These are phyloP conservation scores for Tenthredo distinguenda DNA, from an alignment of 2,888 invertebrate genomes.

Conservation along the genomic window DNA sequence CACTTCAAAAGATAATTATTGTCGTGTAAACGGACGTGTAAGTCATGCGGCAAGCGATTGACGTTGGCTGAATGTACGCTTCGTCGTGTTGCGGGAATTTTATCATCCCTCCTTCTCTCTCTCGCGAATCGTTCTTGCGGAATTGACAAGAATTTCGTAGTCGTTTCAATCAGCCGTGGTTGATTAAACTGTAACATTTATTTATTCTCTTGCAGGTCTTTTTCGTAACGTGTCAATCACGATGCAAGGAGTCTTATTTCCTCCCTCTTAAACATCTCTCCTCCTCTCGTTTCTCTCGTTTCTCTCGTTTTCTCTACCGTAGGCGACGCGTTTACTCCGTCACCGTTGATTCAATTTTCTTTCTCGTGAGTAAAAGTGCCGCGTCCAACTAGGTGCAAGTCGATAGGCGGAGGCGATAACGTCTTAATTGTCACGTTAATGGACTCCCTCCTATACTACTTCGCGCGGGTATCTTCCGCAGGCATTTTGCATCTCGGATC, in stretches of 20 bases:
- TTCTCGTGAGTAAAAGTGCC: slow-evolving; percentile 40
- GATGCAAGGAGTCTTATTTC: slow-evolving; percentile 31
- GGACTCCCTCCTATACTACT: slow-evolving; percentile 5
- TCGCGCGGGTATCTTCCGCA: neutral
- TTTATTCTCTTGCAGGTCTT: neutral
- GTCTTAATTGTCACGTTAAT: slow-evolving; percentile 72
- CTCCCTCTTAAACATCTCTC: neutral
- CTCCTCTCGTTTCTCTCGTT: neutral
- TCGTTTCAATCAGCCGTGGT: slow-evolving; percentile 12
- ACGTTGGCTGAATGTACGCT: neutral
- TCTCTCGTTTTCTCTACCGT: neutral
- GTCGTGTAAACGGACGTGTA: neutral
- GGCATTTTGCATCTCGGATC: neutral
- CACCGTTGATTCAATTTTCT: slow-evolving; percentile 41
- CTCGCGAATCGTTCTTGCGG: neutral
- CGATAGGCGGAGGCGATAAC: slow-evolving; percentile 65
- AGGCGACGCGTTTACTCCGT: neutral
- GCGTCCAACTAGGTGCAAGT: slow-evolving; percentile 37
- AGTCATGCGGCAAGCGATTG: neutral
- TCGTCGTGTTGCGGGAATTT: neutral
- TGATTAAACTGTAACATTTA: slow-evolving; percentile 25
- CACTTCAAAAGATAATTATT: neutral
- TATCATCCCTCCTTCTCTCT: neutral
- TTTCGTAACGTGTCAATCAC: slow-evolving; percentile 22
- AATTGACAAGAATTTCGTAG: slow-evolving; percentile 20